phyloP scores from a whole-genome alignment of 2,888 invertebrate species.

The Perdita meconis region DNA sequence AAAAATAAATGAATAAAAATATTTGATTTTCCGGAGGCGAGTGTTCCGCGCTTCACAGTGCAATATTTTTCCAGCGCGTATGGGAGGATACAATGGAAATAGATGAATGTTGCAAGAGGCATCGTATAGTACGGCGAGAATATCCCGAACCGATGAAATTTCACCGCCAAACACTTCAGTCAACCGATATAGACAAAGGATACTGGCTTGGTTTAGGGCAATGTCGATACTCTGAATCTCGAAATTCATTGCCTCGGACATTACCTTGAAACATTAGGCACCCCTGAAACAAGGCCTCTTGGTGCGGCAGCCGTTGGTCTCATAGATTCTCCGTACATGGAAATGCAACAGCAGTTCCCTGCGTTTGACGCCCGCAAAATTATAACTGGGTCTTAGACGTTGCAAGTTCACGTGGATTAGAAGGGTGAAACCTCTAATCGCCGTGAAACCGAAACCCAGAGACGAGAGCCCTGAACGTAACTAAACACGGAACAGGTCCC shows the following conservation, averaged over 20 bases:
- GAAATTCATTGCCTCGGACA: slow-evolving; percentile 27
- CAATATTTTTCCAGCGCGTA: background rate
- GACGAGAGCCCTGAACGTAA: background rate
- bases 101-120: background rate
- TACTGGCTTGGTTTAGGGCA: background rate
- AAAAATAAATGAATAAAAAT: too few species aligned
- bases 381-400: slow-evolving; percentile 17
- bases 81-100: background rate
- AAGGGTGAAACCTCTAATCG: slow-evolving; percentile 17
- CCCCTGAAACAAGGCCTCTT: background rate
- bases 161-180: background rate
- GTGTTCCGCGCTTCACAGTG: background rate
- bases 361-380: slow-evolving; percentile 34
- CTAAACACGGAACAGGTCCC: slow-evolving; percentile 26
- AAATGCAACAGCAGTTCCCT: slow-evolving; percentile 39
- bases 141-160: slow-evolving; percentile 14
- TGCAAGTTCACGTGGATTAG: slow-evolving; percentile 32
- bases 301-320: slow-evolving; percentile 2
- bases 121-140: too few species aligned
- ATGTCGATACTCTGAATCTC: slow-evolving; percentile 21
- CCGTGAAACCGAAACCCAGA: background rate
- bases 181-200: background rate
- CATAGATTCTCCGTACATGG: slow-evolving; percentile 22
- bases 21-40: background rate
- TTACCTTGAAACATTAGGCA: slow-evolving; percentile 16